Percentiles rank a stretch among this genome's conserved stretches.
Evolutionary conservation across 2,113 vertebrate species (phyloP).

Genomic region (Pollimyrus isidori): DNA sequence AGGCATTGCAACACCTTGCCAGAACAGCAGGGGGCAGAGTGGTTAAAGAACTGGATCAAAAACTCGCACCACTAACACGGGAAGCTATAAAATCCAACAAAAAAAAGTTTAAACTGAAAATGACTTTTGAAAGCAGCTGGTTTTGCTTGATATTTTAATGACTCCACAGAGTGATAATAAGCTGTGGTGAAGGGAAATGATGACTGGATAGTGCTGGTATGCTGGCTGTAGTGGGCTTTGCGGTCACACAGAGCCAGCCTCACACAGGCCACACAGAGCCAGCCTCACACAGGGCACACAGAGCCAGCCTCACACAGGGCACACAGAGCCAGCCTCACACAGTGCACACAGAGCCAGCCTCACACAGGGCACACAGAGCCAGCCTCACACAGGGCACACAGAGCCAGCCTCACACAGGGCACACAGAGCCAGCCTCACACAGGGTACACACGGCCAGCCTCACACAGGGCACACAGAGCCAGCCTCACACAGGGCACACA

Average conservation of each 20-base stretch:
- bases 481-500: too few relatives aligned
- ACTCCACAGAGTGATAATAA: background rate
- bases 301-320: too few relatives aligned
- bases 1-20: too few relatives aligned
- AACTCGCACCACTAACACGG: background rate
- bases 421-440: too few relatives aligned
- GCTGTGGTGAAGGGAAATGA: background rate
- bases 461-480: too few relatives aligned
- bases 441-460: too few relatives aligned
- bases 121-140: background rate
- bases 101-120: background rate
- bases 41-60: background rate
- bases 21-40: background rate
- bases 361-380: too few relatives aligned
- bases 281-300: background rate
- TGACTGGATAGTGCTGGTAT: background rate
- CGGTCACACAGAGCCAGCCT: background rate
- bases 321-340: background rate
- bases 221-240: background rate
- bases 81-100: background rate
- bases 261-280: background rate
- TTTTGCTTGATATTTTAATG: background rate
- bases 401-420: too few relatives aligned
- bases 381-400: too few relatives aligned
- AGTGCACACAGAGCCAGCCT: background rate